phyloP scores from a whole-genome alignment of 2,113 vertebrate genomes.

The Pygoscelis antarcticus region DNA sequence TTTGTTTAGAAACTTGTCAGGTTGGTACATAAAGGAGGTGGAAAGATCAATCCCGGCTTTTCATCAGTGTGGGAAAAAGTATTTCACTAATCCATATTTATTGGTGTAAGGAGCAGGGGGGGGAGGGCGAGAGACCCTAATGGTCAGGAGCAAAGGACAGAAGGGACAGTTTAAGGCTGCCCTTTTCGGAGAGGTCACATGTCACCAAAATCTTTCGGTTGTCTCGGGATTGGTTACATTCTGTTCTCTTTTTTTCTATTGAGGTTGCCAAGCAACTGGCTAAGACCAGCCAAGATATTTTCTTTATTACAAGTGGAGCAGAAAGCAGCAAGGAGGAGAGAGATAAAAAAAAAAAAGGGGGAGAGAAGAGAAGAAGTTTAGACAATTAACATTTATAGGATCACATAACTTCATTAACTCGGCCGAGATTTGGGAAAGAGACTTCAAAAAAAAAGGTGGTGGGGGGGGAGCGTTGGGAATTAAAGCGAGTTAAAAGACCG shows the following conservation, averaged over 20 bases:
- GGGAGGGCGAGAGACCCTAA: conserved; percentile 40
- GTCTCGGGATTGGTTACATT: conserved; percentile 82
- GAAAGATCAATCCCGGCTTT: conserved; percentile 79
- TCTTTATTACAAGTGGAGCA: conserved; percentile 83
- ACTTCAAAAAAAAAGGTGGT: neutral
- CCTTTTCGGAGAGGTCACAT: conserved; percentile 74
- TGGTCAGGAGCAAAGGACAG: conserved; percentile 67
- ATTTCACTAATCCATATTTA: conserved; percentile 86
- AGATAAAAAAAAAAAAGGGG: neutral
- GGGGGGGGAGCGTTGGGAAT: neutral
- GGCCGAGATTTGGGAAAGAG: neutral
- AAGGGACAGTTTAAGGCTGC: conserved; percentile 75
- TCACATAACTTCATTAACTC: conserved; percentile 70
- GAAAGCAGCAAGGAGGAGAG: conserved; percentile 72
- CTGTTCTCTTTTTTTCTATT: conserved; percentile 79
- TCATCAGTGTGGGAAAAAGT: conserved; percentile 81
- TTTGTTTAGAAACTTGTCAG: conserved; percentile 75
- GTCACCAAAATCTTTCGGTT: conserved; percentile 83
- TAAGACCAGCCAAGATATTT: conserved; percentile 92
- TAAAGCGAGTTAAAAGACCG: neutral
- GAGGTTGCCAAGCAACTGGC: conserved; percentile 93
- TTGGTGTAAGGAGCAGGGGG: conserved; percentile 74
- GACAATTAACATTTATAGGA: conserved; percentile 69
- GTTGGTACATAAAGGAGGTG: conserved; percentile 79
- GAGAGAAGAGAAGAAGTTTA: conserved; percentile 27